Conservation (phyloP, 2,113 vertebrate genomes). For the Rattus rattus region DNA sequence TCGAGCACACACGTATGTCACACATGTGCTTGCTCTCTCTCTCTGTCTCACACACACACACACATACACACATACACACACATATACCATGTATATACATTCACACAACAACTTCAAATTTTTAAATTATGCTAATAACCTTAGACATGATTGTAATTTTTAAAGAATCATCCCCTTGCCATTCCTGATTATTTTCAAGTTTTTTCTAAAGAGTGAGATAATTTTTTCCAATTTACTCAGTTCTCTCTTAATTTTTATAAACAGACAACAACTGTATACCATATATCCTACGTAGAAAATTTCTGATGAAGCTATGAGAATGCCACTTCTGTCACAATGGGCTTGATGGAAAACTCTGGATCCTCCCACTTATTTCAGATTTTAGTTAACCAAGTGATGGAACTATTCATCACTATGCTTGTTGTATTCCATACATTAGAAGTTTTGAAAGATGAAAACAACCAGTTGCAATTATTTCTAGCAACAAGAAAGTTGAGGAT, state of each 20-base stretch:
- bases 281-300: not conserved
- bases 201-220: not conserved
- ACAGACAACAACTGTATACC: not conserved
- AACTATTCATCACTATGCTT: not conserved
- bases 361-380: not conserved
- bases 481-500: conserved; percentile 34
- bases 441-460: not conserved
- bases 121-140: not conserved
- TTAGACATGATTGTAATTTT: not conserved
- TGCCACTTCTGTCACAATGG: not conserved
- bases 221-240: not conserved
- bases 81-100: not conserved
- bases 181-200: not conserved
- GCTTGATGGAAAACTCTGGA: not conserved
- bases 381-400: not conserved
- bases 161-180: not conserved
- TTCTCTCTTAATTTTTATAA: not conserved
- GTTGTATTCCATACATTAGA: conserved; percentile 28
- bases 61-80: not conserved
- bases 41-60: not conserved
- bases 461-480: conserved; percentile 30
- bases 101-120: not conserved
- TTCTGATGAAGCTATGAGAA: not conserved
- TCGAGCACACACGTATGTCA: not conserved
- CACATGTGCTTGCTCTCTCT: too few species aligned